Percentiles rank a stretch among this genome's conserved stretches.
These are phyloP conservation scores for Bryconaethiops microstoma DNA, from an alignment of 2,797 vertebrate genomes.

Conservation along the genomic window DNA sequence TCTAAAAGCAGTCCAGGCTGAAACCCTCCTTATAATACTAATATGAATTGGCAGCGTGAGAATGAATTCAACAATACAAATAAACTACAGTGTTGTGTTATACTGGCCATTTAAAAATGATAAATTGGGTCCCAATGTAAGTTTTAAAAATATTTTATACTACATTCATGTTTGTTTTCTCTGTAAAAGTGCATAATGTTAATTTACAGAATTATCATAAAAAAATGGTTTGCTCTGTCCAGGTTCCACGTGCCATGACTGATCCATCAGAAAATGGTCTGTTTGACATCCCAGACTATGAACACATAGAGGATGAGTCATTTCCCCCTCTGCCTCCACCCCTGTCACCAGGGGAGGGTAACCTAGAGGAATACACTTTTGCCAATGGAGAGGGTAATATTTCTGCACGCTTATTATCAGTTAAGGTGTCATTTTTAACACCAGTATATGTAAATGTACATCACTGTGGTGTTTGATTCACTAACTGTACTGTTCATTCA, in stretches of 20 bases:
- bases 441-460: background rate
- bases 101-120: too few relatives aligned
- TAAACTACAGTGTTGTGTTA: too few relatives aligned
- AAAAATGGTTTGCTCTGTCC: conserved; percentile 13
- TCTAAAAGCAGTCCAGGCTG: too few relatives aligned
- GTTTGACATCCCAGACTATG: conserved; percentile 75
- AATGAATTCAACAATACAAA: too few relatives aligned
- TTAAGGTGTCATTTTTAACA: background rate
- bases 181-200: too few relatives aligned
- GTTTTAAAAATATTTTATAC: too few relatives aligned
- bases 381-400: conserved; percentile 59
- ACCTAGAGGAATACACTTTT: conserved; percentile 68
- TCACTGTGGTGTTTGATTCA: background rate
- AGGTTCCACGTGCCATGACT: conserved; percentile 49
- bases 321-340: conserved; percentile 90
- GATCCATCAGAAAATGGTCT: conserved; percentile 67
- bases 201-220: too few relatives aligned
- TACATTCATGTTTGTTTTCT: too few relatives aligned
- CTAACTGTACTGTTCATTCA: conserved; percentile 37
- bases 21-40: too few relatives aligned
- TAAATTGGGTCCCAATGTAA: too few relatives aligned
- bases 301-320: conserved; percentile 80
- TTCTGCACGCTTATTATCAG: background rate
- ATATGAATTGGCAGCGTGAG: too few relatives aligned
- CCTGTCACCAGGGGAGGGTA: conserved; percentile 77